These are phyloP conservation scores for Phanerotoma sp. DNA, from an alignment of 2,888 invertebrate genomes.

Conservation along the genomic window DNA sequence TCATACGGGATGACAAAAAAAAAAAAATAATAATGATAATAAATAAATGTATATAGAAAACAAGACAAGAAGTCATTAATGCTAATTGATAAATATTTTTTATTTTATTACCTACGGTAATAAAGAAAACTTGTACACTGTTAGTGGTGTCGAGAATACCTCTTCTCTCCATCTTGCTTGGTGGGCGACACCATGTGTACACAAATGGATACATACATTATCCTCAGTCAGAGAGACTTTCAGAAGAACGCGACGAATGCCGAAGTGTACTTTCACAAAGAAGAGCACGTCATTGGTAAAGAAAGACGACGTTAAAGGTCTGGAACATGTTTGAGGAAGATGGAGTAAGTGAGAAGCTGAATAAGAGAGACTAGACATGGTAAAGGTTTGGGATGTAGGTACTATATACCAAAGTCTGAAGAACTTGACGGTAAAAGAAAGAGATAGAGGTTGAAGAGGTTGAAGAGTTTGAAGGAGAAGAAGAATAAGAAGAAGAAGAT, in stretches of 20 bases:
- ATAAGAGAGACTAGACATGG: not conserved
- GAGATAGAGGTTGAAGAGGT: conserved; percentile 22
- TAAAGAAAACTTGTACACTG: conserved; percentile 15
- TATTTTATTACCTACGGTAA: conserved; percentile 7
- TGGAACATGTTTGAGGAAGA: conserved; percentile 12
- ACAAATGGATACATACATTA: conserved; percentile 35
- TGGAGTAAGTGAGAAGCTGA: not conserved
- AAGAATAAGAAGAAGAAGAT: conserved; percentile 18
- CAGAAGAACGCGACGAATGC: conserved; percentile 19
- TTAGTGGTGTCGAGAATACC: conserved; percentile 6
- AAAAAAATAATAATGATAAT: too few relatives aligned
- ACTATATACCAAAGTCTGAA: not conserved
- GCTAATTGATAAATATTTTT: conserved; percentile 45
- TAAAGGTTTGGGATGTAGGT: not conserved
- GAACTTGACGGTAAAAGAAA: conserved; percentile 10
- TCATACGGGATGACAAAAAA: not conserved
- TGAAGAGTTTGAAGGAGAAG: conserved; percentile 21
- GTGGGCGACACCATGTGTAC: conserved; percentile 28
- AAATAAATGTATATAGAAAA: conserved; percentile 8
- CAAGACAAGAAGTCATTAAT: conserved; percentile 37
- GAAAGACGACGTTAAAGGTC: conserved; percentile 25
- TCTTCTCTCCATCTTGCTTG: conserved; percentile 10
- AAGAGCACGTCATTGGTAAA: conserved; percentile 30
- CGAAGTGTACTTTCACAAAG: conserved; percentile 14
- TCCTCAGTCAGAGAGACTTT: conserved; percentile 26